Evolutionary conservation across 2,888 invertebrate species (phyloP).

Genomic region (Masnerella sp.): DNA sequence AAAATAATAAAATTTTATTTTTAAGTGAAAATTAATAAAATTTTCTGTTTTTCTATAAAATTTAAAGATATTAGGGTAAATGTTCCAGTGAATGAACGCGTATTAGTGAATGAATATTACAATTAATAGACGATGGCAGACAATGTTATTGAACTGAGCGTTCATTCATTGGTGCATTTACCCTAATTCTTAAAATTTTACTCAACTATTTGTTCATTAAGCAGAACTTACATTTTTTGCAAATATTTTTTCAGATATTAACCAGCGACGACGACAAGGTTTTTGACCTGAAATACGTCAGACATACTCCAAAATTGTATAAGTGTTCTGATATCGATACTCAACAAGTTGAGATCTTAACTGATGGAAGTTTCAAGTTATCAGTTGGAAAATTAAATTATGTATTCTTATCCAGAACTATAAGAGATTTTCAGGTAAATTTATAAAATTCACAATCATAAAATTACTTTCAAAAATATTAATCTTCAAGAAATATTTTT

Average conservation of each 20-base stretch:
- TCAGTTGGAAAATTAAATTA: conserved; percentile 85
- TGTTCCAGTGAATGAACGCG: no score
- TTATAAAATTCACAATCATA: no score
- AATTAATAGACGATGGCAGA: no score
- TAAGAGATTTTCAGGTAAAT: conserved; percentile 84
- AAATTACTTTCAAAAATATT: background rate
- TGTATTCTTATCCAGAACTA: conserved; percentile 83
- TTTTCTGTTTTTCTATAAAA: background rate
- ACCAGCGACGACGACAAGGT: conserved; percentile 90
- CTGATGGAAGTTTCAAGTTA: conserved; percentile 85
- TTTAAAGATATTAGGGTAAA: no score
- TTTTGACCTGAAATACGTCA: conserved; percentile 87
- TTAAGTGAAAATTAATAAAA: background rate
- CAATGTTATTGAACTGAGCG: no score
- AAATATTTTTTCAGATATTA: conserved; percentile 80
- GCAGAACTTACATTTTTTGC: no score
- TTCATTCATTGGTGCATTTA: no score
- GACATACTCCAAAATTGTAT: conserved; percentile 81
- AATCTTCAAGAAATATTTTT: background rate
- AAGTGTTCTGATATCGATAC: conserved; percentile 78
- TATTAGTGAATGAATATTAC: no score
- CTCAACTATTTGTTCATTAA: no score
- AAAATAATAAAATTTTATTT: no score
- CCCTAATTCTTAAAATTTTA: no score
- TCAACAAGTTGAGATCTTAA: conserved; percentile 79